Base-by-base conservation (phyloP, 1,140 invertebrate genomes). In the Musca domestica region DNA sequence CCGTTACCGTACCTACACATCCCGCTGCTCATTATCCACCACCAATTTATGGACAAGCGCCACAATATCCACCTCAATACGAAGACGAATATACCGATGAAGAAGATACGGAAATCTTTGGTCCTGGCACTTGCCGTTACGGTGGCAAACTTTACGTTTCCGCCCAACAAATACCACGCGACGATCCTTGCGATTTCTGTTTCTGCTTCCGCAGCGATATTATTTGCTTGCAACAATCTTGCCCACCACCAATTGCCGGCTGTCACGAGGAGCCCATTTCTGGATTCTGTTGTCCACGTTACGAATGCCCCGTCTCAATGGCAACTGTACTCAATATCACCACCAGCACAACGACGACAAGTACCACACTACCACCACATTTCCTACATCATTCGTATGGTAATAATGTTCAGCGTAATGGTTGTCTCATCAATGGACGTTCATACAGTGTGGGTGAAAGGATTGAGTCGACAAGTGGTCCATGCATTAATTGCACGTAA, bases 141-240 rank as follows among this genome's bases (percentile, higher is more conserved):
- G 92, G 93, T 56, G 93, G 94, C 72, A 94, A 94, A 83, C 89
- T 96, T 46, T 96, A 94, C 76, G 92, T 95, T 34, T 96, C 94
- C 1, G 95, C 95, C 4, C 94, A 96, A 84, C 95, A 97, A 84
- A 95, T 97, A 71, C 94, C 94, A 20, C 85, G 94, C 72, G 92
- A 95, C 69, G 93, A 97, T 85, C 93, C 95, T 27, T 97, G 95
- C 78, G 94, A 96, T 77, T 97, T 96, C 85, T 97, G 95, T 83
- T 97, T 97, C 89, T 97, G 95, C 86, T 97, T 96, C 86, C 88
- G 95, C 82, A 94, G 94, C 78, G 95, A 96, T 77, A 96, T 97
- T 71, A 96, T 97, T 72, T 97, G 95, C 74, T 83, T 97, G 49
- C 94, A 96, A 83, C 95, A 97, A 81, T 95, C 93, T 75, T 97